Base-by-base conservation (phyloP, 2,888 invertebrate genomes). In the Linnaemya tessellans region DNA sequence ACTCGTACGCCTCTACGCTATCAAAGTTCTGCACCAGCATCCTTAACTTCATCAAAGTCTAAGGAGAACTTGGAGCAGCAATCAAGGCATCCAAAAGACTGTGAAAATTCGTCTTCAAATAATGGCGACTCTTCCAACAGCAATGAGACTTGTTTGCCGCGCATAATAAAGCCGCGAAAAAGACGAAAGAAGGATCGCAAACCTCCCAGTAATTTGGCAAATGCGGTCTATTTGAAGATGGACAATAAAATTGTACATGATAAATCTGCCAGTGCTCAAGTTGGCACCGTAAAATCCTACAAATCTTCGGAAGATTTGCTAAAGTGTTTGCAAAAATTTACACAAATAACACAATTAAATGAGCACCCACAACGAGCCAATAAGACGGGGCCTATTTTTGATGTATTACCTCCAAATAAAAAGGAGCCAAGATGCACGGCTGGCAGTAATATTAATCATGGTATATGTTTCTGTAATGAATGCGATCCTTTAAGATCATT, bases 121-220 rank as follows among this genome's bases (percentile, higher is more conserved):
- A 71, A 67, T 68, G 80, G 78, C 0, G 84, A 80, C 20, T 73
- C 83, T 3, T 81, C 79, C 11, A 82, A 81, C 41, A 77, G 82
- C 15, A 87, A 79, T 56, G 86, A 87, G 25, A 96, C 96, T 87
- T 96, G 96, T 93, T 93, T 97, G 90, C 97, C 97, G 87, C 94
- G 97, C 88, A 97, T 97, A 87, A 97, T 97, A 89, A 97, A 97
- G 92, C 97, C 97, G 8, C 94, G 97, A 68, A 97, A 97, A 91
- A 94, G 97, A 71, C 95, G 97, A 91, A 97, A 97, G 95, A 97
- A 97, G 93, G 97, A 97, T 91, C 94, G 97, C 88, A 96, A 97
- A 93, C 96, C 96, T 46, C 93, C 94, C 87, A 94, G 93, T 88
- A 93, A 60, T 75, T 58, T 86, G 73, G 70, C 70, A 1, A 84